Conservation (phyloP, 2,888 invertebrate species). For the Mythimna pallens region DNA sequence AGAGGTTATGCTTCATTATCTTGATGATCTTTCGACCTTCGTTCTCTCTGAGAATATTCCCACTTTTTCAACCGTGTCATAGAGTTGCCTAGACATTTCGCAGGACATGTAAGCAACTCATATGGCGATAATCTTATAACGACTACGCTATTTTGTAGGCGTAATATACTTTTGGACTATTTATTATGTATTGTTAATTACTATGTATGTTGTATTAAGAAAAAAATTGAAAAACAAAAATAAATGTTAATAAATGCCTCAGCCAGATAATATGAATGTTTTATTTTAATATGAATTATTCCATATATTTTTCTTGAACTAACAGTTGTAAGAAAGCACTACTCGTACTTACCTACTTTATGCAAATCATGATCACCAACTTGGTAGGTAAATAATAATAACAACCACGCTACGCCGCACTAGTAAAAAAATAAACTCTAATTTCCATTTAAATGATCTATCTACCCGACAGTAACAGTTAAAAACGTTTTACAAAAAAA, state of each 20-base stretch:
- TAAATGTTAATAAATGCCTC: constrained; percentile 91
- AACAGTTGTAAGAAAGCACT: background rate
- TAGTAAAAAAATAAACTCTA: too few relatives aligned
- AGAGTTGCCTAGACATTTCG: constrained; percentile 86
- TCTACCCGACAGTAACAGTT: too few relatives aligned
- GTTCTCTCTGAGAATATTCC: constrained; percentile 82
- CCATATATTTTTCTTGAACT: background rate
- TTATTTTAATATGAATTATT: constrained; percentile 66
- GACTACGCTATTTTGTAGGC: constrained; percentile 91
- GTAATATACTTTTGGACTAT: constrained; percentile 91
- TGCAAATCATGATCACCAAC: too few relatives aligned
- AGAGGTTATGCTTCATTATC: constrained; percentile 49
- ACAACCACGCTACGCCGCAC: too few relatives aligned
- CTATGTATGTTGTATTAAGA: constrained; percentile 91
- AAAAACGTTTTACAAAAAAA: too few relatives aligned
- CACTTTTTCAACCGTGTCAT: constrained; percentile 83
- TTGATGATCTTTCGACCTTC: constrained; percentile 53
- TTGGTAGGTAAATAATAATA: too few relatives aligned
- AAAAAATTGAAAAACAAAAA: constrained; percentile 89
- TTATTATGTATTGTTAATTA: constrained; percentile 91
- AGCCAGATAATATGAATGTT: constrained; percentile 86
- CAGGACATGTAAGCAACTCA: constrained; percentile 86
- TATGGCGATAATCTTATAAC: constrained; percentile 90
- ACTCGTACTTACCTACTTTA: too few relatives aligned
- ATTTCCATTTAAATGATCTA: too few relatives aligned